Conservation (phyloP, 1,140 invertebrate genomes). For the Bombyx mandarina region DNA sequence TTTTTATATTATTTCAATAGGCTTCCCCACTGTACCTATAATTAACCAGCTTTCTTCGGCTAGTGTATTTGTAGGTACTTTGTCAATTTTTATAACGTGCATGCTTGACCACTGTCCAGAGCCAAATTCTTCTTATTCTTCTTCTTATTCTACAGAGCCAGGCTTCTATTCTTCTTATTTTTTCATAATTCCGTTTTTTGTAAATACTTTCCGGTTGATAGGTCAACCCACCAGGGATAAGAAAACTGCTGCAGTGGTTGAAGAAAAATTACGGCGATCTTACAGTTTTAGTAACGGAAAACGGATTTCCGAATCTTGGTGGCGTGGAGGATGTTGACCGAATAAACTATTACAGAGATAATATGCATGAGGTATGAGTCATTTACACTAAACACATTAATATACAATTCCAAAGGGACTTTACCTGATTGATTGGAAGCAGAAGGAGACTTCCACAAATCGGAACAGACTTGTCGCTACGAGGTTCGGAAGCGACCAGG, state of each 20-base stretch:
- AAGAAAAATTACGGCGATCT: constrained; percentile 69
- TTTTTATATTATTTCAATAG: too few relatives aligned
- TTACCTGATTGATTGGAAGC: not conserved
- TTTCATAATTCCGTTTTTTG: not conserved
- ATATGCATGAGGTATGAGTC: constrained; percentile 20
- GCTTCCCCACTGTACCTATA: too few relatives aligned
- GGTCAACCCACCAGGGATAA: constrained; percentile 65
- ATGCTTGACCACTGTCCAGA: not conserved
- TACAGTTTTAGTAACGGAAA: constrained; percentile 73
- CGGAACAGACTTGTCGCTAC: too few relatives aligned
- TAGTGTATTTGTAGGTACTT: not conserved
- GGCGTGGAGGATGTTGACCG: constrained; percentile 67
- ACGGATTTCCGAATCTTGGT: constrained; percentile 64
- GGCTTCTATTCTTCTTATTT: not conserved
- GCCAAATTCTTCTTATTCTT: not conserved
- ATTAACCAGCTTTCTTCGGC: too few relatives aligned
- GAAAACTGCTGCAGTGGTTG: constrained; percentile 69
- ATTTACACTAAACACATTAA: not conserved
- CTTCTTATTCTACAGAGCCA: not conserved
- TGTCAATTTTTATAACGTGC: not conserved
- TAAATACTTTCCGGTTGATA: constrained; percentile 7
- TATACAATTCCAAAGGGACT: not conserved
- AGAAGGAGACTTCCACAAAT: not conserved
- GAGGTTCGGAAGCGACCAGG: too few relatives aligned
- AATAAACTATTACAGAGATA: constrained; percentile 34